A percentile compares a stretch with the other conserved stretches of the same genome.
phyloP scores from a whole-genome alignment of 2,888 invertebrate genomes.

The Chrysopilus asiliformis region DNA sequence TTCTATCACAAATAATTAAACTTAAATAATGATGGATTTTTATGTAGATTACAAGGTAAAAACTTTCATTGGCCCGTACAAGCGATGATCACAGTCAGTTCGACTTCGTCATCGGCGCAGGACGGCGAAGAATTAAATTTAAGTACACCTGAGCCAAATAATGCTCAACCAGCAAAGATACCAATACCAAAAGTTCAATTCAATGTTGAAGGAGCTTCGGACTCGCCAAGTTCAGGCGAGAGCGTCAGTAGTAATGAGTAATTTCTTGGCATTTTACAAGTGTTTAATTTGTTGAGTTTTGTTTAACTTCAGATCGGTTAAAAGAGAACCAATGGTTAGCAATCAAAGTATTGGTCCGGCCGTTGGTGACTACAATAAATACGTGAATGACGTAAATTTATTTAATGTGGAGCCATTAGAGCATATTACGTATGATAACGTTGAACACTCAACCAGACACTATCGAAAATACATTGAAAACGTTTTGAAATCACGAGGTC shows the following conservation, averaged over 20 bases:
- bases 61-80: conserved; percentile 35
- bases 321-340: not conserved
- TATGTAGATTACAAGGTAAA: conserved; percentile 31
- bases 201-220: conserved; percentile 26
- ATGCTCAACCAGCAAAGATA: conserved; percentile 10
- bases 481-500: conserved; percentile 72
- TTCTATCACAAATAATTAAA: too few relatives aligned
- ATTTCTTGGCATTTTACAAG: conserved; percentile 10
- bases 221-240: conserved; percentile 27
- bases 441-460: conserved; percentile 39
- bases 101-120: conserved; percentile 29
- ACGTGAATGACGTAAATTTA: conserved; percentile 32
- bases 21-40: too few relatives aligned
- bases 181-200: conserved; percentile 31
- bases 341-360: not conserved
- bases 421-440: conserved; percentile 38
- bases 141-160: conserved; percentile 10
- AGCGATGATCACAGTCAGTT: conserved; percentile 27
- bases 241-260: conserved; percentile 35
- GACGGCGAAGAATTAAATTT: conserved; percentile 25
- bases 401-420: conserved; percentile 41
- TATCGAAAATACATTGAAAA: conserved; percentile 74
- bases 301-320: not conserved
- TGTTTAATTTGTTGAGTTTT: not conserved
- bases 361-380: conserved; percentile 14